Base-by-base conservation (phyloP, 2,113 vertebrate genomes). In the Aramus guarauna region DNA sequence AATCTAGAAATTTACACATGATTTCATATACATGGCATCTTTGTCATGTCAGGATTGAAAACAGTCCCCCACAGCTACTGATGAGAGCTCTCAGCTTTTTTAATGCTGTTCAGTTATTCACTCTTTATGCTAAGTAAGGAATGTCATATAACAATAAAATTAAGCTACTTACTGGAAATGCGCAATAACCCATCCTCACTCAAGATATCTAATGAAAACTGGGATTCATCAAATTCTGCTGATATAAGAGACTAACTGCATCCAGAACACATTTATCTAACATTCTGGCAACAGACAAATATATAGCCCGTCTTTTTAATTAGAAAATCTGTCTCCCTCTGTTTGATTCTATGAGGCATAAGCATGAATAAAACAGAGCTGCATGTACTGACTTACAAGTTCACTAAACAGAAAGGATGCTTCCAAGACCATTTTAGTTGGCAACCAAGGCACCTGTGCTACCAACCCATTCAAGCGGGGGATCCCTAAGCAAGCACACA, bases 11-110 rank as follows among this genome's bases (percentile, higher is more conserved):
- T 79, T 58, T 91, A 94, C 21, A 73, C 41, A 85, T 96, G 19
- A 96, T 84, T 94, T 96, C 74, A 93, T 92, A 41, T 15, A 37
- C 29, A 60, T 75, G 79, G 88, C 67, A 92, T 94, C 88, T 96
- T 86, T 66, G 78, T 77, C 78, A 69, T 52, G 52, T 56, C 48
- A 83, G 87, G 67, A 80, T 60, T 1, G 30, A 88, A 94, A 96
- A 80, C 30, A 56, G 58, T 85, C 48, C 72, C 85, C 72, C 85
- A n/a, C 34, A 72, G 68, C 56, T 85, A 52, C 63, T 2, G 3
- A 45, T 56, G 72, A 93, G 47, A 36, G 20, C 59, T 81, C 66
- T 91, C 26, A 67, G 58, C 43, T 82, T 88, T 91, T 95, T 56
- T 14, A 79, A 69, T 43, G 41, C 11, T 29, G 14, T 73, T 85